Conservation (phyloP, 2,888 invertebrate genomes). For the Eupsilia transversa region DNA sequence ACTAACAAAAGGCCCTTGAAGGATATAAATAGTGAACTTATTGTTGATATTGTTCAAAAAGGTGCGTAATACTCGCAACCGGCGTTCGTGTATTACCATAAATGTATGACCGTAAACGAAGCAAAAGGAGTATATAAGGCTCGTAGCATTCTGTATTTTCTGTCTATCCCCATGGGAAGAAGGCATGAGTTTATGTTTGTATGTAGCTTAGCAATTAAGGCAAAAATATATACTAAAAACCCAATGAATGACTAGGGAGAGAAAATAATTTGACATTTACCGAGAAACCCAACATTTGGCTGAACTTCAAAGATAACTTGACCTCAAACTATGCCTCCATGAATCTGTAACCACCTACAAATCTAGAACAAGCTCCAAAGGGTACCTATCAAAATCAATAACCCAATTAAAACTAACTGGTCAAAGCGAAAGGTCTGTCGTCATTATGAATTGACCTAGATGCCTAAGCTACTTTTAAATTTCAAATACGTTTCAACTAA, state of each 20-base stretch:
- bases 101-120: no score
- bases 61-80: no score
- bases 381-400: slow-evolving; percentile 45
- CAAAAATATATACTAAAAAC: no score
- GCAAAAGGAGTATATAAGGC: no score
- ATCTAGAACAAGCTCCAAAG: slow-evolving; percentile 20
- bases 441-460: slow-evolving; percentile 12
- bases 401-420: slow-evolving; percentile 41
- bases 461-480: slow-evolving; percentile 21
- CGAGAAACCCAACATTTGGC: not conserved
- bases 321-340: not conserved
- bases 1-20: no score
- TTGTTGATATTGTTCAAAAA: no score
- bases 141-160: no score
- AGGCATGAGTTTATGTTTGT: no score
- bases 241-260: not conserved
- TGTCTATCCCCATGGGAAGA: no score
- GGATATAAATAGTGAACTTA: no score
- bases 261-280: not conserved
- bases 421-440: slow-evolving; percentile 6
- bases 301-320: slow-evolving; percentile 27
- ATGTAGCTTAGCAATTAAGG: no score
- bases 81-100: no score
- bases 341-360: slow-evolving; percentile 2
- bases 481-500: slow-evolving; percentile 49